Evolutionary conservation across 2,797 vertebrate genomes (phyloP).

Genomic region (Chromobotia macracanthus): DNA sequence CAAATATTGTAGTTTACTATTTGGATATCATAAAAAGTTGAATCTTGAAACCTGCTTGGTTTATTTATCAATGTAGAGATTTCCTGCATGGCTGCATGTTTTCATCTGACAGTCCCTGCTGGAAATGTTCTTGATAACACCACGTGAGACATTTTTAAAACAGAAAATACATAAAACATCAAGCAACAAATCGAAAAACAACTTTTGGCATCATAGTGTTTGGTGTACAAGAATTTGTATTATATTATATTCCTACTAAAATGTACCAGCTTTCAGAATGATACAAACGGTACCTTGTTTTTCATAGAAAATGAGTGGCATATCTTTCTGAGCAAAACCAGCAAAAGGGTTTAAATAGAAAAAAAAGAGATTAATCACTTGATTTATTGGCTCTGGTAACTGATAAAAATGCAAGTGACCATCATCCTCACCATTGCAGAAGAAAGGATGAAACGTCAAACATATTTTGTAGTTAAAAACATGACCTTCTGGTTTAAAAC

Average conservation of each 20-base stretch:
- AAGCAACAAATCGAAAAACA: no score
- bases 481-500: slow-evolving; percentile 57
- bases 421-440: not conserved
- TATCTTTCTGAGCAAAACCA: not conserved
- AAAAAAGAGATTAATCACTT: not conserved
- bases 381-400: not conserved
- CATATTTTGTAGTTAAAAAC: not conserved
- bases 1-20: no score
- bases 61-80: not conserved
- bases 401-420: not conserved
- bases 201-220: no score
- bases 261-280: no score
- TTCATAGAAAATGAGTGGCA: not conserved
- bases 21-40: not conserved
- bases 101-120: not conserved
- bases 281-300: not conserved
- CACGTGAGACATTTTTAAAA: not conserved
- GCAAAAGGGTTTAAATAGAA: not conserved
- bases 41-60: not conserved
- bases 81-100: not conserved
- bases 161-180: no score
- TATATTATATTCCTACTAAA: no score
- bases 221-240: no score
- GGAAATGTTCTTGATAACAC: not conserved
- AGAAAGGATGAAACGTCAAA: not conserved